Conservation (phyloP, 2,888 invertebrate species). For the Oxyteleia sp. region DNA sequence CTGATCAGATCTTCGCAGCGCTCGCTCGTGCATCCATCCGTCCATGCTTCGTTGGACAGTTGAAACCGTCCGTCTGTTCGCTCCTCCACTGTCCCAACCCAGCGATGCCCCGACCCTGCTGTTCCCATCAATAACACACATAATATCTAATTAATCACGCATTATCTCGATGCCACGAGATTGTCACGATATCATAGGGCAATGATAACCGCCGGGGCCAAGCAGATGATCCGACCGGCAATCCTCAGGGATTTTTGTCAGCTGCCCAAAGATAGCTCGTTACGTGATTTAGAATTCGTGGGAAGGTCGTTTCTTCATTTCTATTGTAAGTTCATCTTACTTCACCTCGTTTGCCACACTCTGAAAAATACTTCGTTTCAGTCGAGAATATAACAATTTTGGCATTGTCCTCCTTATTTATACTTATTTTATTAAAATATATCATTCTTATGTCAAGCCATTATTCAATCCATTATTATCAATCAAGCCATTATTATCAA, state of each 20-base stretch:
- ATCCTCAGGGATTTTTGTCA: constrained; percentile 77
- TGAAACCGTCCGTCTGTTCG: constrained; percentile 75
- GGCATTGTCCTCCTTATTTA: too few species aligned
- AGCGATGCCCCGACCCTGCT: constrained; percentile 62
- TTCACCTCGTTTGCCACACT: too few species aligned
- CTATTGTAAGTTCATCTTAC: constrained; percentile 26
- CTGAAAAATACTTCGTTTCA: too few species aligned
- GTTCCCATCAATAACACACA: constrained; percentile 86
- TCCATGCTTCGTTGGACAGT: constrained; percentile 71
- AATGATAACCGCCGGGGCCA: constrained; percentile 73
- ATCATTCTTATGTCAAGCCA: too few species aligned
- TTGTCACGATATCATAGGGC: constrained; percentile 70
- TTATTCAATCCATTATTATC: too few species aligned
- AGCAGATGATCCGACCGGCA: constrained; percentile 66
- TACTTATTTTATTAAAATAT: too few species aligned
- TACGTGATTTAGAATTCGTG: constrained; percentile 77
- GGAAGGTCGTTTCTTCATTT: constrained; percentile 76
- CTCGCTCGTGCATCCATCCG: constrained; percentile 80
- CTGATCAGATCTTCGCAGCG: constrained; percentile 86
- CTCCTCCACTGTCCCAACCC: constrained; percentile 70
- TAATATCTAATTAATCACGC: constrained; percentile 87
- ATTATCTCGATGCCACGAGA: constrained; percentile 85
- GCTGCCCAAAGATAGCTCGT: constrained; percentile 75
- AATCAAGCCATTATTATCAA: too few species aligned
- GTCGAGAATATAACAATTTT: too few species aligned